Evolutionary conservation across 2,888 invertebrate genomes (phyloP).

Genomic region (Merodon equestris): DNA sequence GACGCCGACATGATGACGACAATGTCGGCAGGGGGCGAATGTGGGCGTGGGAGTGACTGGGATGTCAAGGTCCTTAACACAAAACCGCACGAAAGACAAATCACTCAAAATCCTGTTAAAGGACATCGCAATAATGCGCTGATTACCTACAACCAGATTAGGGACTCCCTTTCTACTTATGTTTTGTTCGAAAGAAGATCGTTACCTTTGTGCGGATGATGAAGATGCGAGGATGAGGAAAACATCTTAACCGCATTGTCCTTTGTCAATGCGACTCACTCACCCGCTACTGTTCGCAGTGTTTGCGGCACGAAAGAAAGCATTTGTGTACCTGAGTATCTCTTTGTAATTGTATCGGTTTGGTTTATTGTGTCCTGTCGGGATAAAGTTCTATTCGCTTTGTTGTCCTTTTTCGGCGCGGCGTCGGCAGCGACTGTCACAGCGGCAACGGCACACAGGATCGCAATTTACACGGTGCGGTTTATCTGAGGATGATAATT

Average conservation of each 20-base stretch:
- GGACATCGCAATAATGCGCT: constrained; percentile 52
- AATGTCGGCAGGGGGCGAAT: neutral
- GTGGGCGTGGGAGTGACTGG: constrained; percentile 43
- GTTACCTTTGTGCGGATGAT: too few relatives aligned
- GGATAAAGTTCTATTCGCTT: constrained; percentile 42
- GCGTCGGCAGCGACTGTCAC: neutral
- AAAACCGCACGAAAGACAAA: constrained; percentile 33
- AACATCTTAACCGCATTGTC: constrained; percentile 58
- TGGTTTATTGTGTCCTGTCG: constrained; percentile 48
- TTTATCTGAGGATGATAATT: constrained; percentile 67
- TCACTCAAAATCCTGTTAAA: constrained; percentile 53
- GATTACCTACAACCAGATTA: constrained; percentile 61
- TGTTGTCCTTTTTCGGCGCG: constrained; percentile 64
- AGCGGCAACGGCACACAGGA: constrained; percentile 20
- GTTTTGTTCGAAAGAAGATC: constrained; percentile 17
- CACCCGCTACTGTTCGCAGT: constrained; percentile 46
- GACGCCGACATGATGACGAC: constrained; percentile 21
- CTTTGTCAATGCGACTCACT: constrained; percentile 41
- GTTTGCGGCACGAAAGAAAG: too few relatives aligned
- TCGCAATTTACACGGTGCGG: constrained; percentile 62
- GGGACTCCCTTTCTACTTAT: neutral
- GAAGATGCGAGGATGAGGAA: too few relatives aligned
- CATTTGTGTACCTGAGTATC: neutral
- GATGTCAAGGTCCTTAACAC: constrained; percentile 19
- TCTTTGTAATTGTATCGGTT: constrained; percentile 48